Conservation (phyloP, 2,888 invertebrate species). For the Melieria omissa region DNA sequence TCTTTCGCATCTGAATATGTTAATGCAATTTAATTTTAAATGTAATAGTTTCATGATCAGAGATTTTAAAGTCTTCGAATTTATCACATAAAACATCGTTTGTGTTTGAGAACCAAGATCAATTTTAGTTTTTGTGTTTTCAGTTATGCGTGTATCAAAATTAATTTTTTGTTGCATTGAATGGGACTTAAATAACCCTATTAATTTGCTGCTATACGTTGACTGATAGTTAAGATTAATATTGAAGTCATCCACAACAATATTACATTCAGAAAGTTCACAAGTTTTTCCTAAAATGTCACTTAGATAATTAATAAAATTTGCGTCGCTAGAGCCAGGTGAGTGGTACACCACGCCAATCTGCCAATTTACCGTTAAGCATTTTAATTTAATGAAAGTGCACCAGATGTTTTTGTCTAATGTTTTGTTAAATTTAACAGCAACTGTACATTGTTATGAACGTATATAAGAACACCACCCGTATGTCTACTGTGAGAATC, state of each 20-base stretch:
- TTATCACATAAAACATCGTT: too few species aligned
- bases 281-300: not conserved
- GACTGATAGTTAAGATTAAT: not conserved
- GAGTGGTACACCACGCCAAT: too few species aligned
- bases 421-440: not conserved
- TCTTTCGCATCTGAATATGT: too few species aligned
- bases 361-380: too few species aligned
- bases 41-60: too few species aligned
- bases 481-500: too few species aligned
- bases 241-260: not conserved
- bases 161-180: not conserved
- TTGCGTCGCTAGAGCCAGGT: not conserved
- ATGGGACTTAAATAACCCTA: not conserved
- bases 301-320: not conserved
- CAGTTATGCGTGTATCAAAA: not conserved
- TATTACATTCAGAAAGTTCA: constrained; percentile 1
- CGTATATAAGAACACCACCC: not conserved
- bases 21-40: too few species aligned
- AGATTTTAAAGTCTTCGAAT: too few species aligned
- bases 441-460: not conserved
- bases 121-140: too few species aligned
- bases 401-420: not conserved
- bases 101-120: too few species aligned
- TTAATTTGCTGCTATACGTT: not conserved
- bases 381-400: not conserved